Evolutionary conservation across 2,888 invertebrate genomes (phyloP).

Genomic region (Hemithea aestivaria): DNA sequence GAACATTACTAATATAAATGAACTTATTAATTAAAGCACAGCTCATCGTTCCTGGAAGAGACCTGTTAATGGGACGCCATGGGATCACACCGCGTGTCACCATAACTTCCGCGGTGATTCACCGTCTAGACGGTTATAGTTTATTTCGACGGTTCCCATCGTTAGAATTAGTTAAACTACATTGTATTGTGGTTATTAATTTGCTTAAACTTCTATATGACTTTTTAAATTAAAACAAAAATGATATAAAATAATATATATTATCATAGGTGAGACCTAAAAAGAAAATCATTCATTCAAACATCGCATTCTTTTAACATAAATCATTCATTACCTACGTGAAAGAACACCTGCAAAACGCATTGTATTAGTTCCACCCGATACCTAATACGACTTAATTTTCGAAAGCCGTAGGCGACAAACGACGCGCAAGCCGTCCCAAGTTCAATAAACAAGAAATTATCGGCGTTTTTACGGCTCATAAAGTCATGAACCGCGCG

Average conservation of each 20-base stretch:
- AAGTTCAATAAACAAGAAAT: conserved; percentile 23
- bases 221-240: too few relatives aligned
- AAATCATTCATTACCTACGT: too few relatives aligned
- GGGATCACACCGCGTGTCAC: conserved; percentile 35
- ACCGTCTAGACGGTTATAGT: conserved; percentile 23
- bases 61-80: conserved; percentile 27
- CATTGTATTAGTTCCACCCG: too few relatives aligned
- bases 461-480: conserved; percentile 50
- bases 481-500: conserved; percentile 48
- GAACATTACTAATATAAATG: conserved; percentile 13
- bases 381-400: not conserved
- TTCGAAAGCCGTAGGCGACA: not conserved
- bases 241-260: too few relatives aligned
- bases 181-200: too few relatives aligned
- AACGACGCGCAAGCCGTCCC: not conserved
- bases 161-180: conserved; percentile 20
- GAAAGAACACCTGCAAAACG: too few relatives aligned
- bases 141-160: conserved; percentile 20
- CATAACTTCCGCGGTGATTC: conserved; percentile 50
- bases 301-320: too few relatives aligned
- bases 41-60: conserved; percentile 57
- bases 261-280: too few relatives aligned
- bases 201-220: too few relatives aligned
- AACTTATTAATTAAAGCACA: conserved; percentile 17
- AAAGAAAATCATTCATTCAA: too few relatives aligned